phyloP scores from a whole-genome alignment of 2,113 vertebrate genomes.

The Megalops atlanticus region DNA sequence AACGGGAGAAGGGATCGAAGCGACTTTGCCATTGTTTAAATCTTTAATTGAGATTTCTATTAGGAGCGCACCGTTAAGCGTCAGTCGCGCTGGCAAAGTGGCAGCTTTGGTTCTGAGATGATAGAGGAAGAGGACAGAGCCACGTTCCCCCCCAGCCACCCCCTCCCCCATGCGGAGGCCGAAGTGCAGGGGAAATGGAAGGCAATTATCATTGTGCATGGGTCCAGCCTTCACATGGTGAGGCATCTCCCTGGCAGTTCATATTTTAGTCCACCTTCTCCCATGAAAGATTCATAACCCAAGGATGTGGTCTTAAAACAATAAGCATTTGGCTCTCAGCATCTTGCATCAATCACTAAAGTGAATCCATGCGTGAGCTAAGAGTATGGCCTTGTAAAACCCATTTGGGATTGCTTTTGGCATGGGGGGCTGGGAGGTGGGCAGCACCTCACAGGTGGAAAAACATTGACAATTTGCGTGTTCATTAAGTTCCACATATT shows the following conservation, averaged over 20 bases:
- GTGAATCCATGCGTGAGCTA: constrained; percentile 54
- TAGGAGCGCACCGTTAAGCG: neutral
- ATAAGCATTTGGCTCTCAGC: constrained; percentile 53
- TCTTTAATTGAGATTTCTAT: constrained; percentile 17
- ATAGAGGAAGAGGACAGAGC: neutral
- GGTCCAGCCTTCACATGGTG: constrained; percentile 36
- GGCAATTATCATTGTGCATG: constrained; percentile 52
- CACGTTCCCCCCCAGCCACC: neutral
- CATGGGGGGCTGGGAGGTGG: constrained; percentile 21
- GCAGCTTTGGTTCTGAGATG: neutral
- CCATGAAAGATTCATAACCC: constrained; percentile 70
- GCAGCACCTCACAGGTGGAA: constrained; percentile 25
- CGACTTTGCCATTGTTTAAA: constrained; percentile 16
- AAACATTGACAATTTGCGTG: constrained; percentile 46
- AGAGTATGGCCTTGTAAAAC: constrained; percentile 44
- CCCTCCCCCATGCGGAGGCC: neutral
- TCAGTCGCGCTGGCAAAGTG: neutral
- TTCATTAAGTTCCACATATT: constrained; percentile 35
- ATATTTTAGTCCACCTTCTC: constrained; percentile 53
- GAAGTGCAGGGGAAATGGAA: constrained; percentile 22
- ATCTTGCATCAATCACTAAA: constrained; percentile 58
- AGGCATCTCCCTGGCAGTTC: constrained; percentile 51
- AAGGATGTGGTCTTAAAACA: constrained; percentile 67
- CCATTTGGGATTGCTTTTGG: constrained; percentile 47
- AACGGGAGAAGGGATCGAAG: constrained; percentile 56